Base-by-base conservation (phyloP, 2,888 invertebrate species). In the Mycalesis mineus region DNA sequence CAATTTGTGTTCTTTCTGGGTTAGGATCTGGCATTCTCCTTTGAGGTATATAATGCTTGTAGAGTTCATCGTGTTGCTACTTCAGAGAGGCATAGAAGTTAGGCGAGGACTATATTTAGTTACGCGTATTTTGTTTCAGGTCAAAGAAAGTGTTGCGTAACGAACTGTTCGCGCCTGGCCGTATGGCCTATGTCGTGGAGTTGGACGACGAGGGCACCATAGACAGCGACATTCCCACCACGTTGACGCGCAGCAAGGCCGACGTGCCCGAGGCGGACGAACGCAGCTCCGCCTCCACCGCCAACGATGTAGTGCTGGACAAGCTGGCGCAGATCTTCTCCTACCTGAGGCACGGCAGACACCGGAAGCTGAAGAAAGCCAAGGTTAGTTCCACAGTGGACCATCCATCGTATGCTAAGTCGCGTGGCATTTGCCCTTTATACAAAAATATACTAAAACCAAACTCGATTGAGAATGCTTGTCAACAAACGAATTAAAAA, bases 101-200 rank as follows among this genome's bases (percentile, higher is more conserved):
- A n/a, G n/a, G n/a, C n/a, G n/a, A n/a, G n/a, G n/a, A n/a, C n/a
- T n/a, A n/a, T n/a, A n/a, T n/a, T n/a, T n/a, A n/a, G 22, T 22
- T 22, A 22, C 22, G 5, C 22, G 5, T 5, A n/a, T 13, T 47
- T 31, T 14, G 15, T 65, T 60, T 0, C 78, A 94, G 95, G 66
- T 94, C 94, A 0, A 93, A 94, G 61, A 93, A 93, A 62, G 91
- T 96, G 36, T 92, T 93, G 40, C 92, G 96, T 55, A 97, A 97
- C 77, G 99, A 99, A 71, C 82, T 98, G 58, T 99, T 99, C 86
- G 94, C 95, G 0, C 96, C 98, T 0, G 97, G 98, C 0, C 93
- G 99, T 41, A 99, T 99, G 98, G 99, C 99, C 0, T 99, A 99
- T 78, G 95, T 98, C 0, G 97, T 99, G 37, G 99, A 99, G 71